phyloP scores from a whole-genome alignment of 2,888 invertebrate genomes.

The Hymenopus coronatus region DNA sequence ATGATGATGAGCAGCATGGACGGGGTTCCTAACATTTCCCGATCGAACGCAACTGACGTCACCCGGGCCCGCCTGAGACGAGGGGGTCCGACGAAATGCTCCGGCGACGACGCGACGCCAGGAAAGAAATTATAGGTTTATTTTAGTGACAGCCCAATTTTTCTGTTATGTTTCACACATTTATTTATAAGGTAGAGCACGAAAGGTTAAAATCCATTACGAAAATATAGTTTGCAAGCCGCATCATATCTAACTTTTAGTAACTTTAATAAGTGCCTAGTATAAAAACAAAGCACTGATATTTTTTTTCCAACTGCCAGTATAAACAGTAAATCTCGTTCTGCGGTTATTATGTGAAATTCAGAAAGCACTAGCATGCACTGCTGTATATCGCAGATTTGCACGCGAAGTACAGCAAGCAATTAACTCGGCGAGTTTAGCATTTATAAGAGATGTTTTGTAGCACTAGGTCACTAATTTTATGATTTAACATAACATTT shows the following conservation, averaged over 20 bases:
- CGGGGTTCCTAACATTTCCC: too few relatives aligned
- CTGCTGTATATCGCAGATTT: neutral
- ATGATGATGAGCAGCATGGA: too few relatives aligned
- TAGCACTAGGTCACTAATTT: conserved; percentile 20
- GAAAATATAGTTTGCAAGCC: neutral
- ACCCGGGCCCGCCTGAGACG: too few relatives aligned
- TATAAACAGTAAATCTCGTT: neutral
- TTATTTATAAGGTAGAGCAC: too few relatives aligned
- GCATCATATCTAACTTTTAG: neutral
- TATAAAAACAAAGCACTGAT: neutral
- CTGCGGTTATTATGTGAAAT: neutral
- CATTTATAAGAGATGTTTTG: neutral
- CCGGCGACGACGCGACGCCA: too few relatives aligned
- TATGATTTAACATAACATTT: too few relatives aligned
- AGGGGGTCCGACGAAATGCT: too few relatives aligned
- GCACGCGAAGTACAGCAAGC: neutral
- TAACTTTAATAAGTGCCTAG: neutral
- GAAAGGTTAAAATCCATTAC: neutral
- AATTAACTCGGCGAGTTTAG: neutral
- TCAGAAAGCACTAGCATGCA: neutral
- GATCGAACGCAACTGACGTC: too few relatives aligned
- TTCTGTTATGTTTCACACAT: too few relatives aligned
- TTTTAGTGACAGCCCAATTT: too few relatives aligned
- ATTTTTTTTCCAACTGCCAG: neutral
- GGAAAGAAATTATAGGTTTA: too few relatives aligned